Conservation (phyloP, 2,113 vertebrate genomes). For the Psettodes erumei region DNA sequence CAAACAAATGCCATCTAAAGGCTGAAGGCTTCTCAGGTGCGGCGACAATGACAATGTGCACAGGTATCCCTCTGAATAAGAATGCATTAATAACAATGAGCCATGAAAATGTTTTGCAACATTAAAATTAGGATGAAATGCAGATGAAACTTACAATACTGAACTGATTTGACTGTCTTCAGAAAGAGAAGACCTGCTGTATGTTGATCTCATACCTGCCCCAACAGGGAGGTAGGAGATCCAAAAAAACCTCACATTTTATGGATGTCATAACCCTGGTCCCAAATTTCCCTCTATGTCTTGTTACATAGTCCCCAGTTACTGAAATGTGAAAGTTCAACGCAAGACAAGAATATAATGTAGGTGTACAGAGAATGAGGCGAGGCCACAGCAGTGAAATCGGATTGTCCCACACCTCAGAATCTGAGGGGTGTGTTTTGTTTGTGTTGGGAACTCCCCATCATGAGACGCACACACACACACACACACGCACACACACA, state of each 20-base stretch:
- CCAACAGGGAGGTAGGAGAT: slow-evolving; percentile 33
- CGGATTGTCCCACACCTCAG: background rate
- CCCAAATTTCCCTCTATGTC: slow-evolving; percentile 3
- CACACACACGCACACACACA: no score
- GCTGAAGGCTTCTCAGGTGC: background rate
- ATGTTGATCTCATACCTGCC: slow-evolving; percentile 11
- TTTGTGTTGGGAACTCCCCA: slow-evolving; percentile 23
- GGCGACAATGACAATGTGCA: background rate
- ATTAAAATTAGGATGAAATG: slow-evolving; percentile 25
- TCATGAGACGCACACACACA: no score
- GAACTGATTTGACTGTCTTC: slow-evolving; percentile 12
- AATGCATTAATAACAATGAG: slow-evolving; percentile 10
- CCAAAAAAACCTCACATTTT: slow-evolving; percentile 13
- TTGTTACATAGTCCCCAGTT: background rate
- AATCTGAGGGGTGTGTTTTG: background rate
- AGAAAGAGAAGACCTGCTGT: background rate
- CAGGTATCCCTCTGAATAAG: slow-evolving; percentile 16
- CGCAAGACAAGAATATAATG: background rate
- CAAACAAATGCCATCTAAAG: slow-evolving; percentile 35
- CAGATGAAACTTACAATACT: slow-evolving; percentile 47
- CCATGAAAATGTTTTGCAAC: slow-evolving; percentile 18
- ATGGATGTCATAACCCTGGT: slow-evolving; percentile 29
- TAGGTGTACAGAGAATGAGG: background rate
- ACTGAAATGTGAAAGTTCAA: slow-evolving; percentile 10
- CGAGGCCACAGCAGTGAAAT: background rate